Conservation (phyloP, 2,113 vertebrate species). For the Takifugu bimaculatus region DNA sequence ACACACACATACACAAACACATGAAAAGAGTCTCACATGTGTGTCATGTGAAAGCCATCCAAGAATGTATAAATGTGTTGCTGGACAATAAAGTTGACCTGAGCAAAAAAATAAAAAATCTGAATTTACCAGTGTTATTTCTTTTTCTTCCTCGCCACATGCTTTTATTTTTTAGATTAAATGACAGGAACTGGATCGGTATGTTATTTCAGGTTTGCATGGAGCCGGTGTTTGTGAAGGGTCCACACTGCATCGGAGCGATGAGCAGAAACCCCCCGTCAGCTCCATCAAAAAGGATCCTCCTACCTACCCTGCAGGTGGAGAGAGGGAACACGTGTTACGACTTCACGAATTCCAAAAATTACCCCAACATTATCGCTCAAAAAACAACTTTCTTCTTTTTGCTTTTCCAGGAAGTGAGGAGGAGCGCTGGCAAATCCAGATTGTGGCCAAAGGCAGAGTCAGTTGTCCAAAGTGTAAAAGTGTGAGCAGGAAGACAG, state of each 20-base stretch:
- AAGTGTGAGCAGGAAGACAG: conserved; percentile 90
- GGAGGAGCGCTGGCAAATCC: conserved; percentile 89
- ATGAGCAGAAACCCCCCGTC: conserved; percentile 59
- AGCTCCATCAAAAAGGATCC: conserved; percentile 75
- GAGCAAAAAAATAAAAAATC: too few relatives aligned
- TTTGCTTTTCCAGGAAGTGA: conserved; percentile 78
- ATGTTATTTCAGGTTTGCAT: conserved; percentile 28
- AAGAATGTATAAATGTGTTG: too few relatives aligned
- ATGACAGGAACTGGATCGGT: neutral
- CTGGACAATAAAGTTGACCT: too few relatives aligned
- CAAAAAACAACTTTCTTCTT: neutral
- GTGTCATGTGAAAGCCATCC: too few relatives aligned
- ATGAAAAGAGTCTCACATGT: too few relatives aligned
- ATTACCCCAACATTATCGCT: neutral
- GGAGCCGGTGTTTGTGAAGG: conserved; percentile 49
- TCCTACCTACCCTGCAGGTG: conserved; percentile 77
- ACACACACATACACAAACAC: too few relatives aligned
- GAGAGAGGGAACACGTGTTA: too few relatives aligned
- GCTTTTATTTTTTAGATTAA: too few relatives aligned
- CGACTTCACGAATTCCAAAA: too few relatives aligned
- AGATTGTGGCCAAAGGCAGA: conserved; percentile 89
- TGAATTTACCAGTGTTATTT: too few relatives aligned
- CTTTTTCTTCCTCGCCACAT: too few relatives aligned
- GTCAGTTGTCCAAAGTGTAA: conserved; percentile 90
- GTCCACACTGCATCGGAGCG: conserved; percentile 41